Percentiles rank a stretch among this genome's conserved stretches.
Conservation (phyloP, 2,113 vertebrate species). For the Podilymbus podiceps region DNA sequence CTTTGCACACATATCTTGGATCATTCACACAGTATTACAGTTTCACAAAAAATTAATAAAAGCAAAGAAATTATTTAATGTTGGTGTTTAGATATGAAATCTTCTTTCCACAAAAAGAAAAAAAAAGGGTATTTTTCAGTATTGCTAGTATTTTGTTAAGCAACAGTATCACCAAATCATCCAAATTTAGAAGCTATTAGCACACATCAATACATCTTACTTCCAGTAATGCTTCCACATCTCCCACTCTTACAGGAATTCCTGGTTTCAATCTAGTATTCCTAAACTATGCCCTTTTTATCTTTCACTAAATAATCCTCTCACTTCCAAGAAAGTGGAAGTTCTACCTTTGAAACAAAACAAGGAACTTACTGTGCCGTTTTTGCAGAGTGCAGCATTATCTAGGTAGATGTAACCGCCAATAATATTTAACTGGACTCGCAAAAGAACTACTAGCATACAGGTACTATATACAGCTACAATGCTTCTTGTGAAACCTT, state of each 20-base stretch:
- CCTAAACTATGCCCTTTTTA: neutral
- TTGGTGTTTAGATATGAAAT: neutral
- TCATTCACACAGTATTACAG: neutral
- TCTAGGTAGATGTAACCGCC: slow-evolving; percentile 97
- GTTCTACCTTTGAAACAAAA: neutral
- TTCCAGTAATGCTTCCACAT: neutral
- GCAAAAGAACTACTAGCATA: slow-evolving; percentile 91
- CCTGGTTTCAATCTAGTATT: neutral
- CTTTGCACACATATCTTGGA: neutral
- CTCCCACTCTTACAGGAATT: neutral
- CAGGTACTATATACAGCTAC: slow-evolving; percentile 95
- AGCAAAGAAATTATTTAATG: neutral
- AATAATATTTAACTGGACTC: slow-evolving; percentile 95
- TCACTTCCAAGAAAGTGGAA: neutral
- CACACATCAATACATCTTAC: neutral
- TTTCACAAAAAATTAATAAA: neutral
- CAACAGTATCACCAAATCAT: neutral
- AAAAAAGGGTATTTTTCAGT: neutral
- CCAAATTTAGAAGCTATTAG: neutral
- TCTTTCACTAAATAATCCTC: neutral
- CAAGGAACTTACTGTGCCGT: slow-evolving; percentile 75
- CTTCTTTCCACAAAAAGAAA: neutral
- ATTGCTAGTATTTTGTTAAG: neutral
- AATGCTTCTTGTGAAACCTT: slow-evolving; percentile 92
- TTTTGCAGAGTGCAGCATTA: slow-evolving; percentile 85